These are phyloP conservation scores for Diglossa brunneiventris DNA, from an alignment of 2,113 vertebrate species.

Conservation along the genomic window DNA sequence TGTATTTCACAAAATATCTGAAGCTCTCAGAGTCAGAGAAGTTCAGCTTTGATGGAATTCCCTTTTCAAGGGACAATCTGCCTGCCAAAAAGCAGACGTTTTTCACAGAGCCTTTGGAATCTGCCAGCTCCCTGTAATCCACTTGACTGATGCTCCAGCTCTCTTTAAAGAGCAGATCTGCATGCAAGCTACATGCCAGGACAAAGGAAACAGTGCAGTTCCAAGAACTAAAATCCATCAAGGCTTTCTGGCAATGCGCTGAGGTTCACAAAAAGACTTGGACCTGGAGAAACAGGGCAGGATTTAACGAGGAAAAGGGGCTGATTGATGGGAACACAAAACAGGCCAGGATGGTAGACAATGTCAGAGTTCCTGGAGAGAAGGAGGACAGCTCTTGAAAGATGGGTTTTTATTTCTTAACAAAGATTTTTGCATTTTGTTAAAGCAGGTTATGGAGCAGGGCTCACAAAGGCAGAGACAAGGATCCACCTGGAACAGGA, in stretches of 20 bases:
- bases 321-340: neutral
- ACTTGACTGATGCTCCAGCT: slow-evolving; percentile 6
- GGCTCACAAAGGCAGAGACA: neutral
- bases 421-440: neutral
- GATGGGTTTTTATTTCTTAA: neutral
- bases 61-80: neutral
- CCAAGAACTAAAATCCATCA: neutral
- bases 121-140: neutral
- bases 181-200: neutral
- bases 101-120: neutral
- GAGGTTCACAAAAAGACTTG: neutral
- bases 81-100: neutral
- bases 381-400: neutral
- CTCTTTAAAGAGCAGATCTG: neutral
- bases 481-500: neutral
- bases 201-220: neutral
- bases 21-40: neutral
- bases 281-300: neutral
- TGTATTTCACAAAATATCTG: neutral
- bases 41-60: neutral
- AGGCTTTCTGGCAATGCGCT: neutral
- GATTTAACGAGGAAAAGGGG: neutral
- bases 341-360: neutral
- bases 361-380: neutral
- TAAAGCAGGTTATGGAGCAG: neutral